Evolutionary conservation across 2,113 vertebrate genomes (phyloP).

Genomic region (Petrocephalus microphthalmus): DNA sequence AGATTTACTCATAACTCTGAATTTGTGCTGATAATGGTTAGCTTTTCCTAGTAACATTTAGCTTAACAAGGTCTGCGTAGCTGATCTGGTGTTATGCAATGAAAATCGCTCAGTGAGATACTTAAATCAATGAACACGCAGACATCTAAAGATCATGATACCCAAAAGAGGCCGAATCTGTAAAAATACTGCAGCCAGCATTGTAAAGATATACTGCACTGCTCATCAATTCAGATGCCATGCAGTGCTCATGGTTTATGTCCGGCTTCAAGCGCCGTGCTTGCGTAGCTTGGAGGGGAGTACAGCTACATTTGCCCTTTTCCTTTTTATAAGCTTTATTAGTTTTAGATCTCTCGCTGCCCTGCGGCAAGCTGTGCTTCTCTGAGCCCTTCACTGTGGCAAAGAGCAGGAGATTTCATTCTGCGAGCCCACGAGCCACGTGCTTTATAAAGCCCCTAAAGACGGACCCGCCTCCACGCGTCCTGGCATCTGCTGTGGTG

Average conservation of each 20-base stretch:
- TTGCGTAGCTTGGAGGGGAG: neutral
- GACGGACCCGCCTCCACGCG: neutral
- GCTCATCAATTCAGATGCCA: neutral
- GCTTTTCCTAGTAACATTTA: neutral
- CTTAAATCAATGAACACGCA: neutral
- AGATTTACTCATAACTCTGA: conserved; percentile 16
- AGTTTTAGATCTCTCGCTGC: neutral
- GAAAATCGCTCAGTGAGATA: neutral
- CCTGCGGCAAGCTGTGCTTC: neutral
- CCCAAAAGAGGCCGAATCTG: neutral
- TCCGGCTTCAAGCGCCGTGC: neutral
- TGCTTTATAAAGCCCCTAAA: neutral
- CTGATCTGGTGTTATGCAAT: neutral
- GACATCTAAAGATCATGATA: neutral
- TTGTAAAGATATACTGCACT: neutral
- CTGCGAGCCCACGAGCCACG: neutral
- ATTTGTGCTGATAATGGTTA: neutral
- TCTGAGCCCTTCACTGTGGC: neutral
- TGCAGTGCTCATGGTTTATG: neutral
- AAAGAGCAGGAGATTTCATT: neutral
- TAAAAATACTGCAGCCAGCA: neutral
- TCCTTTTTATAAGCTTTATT: neutral
- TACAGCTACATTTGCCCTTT: neutral
- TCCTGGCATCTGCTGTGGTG: neutral
- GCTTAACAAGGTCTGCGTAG: neutral